A percentile compares a stretch with the other conserved stretches of the same genome.
These are phyloP conservation scores for Balearica regulorum DNA, from an alignment of 2,797 vertebrate species.

Conservation along the genomic window DNA sequence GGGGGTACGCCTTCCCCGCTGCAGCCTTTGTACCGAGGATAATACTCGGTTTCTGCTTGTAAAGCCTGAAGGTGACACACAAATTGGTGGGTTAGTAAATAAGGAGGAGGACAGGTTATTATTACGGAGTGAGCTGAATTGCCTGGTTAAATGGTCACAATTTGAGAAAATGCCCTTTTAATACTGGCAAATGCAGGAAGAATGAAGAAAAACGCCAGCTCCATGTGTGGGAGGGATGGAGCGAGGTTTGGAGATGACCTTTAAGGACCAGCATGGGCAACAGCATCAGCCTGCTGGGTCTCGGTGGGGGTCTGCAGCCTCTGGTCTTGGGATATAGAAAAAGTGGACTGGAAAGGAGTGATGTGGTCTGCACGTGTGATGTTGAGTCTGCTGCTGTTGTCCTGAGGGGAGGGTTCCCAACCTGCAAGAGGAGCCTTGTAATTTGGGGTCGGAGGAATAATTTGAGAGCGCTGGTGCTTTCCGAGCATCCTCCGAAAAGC, in stretches of 20 bases:
- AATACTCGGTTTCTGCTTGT: not conserved
- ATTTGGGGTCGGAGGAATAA: rapidly evolving
- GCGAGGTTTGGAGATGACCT: not conserved
- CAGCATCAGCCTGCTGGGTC: not conserved
- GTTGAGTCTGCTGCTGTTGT: rapidly evolving
- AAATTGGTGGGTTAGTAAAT: not conserved
- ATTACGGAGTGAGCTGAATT: not conserved
- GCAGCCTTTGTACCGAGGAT: not conserved
- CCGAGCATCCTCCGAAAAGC: not conserved
- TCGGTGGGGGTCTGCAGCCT: not conserved
- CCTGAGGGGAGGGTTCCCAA: not conserved
- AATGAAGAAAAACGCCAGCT: not conserved
- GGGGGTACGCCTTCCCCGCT: not conserved
- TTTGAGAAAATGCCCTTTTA: not conserved
- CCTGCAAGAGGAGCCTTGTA: not conserved
- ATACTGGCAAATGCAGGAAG: not conserved
- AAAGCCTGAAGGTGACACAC: not conserved
- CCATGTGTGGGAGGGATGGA: not conserved
- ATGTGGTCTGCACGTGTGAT: rapidly evolving
- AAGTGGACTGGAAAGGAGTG: not conserved
- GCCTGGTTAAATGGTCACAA: not conserved
- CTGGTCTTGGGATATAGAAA: not conserved
- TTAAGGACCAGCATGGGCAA: not conserved
- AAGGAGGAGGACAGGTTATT: not conserved
- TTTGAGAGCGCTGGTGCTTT: not conserved